Evolutionary conservation across 2,113 vertebrate species (phyloP), one percentile per base, ranked within the genome.

Genomic region (Sphyrna mokarran): DNA sequence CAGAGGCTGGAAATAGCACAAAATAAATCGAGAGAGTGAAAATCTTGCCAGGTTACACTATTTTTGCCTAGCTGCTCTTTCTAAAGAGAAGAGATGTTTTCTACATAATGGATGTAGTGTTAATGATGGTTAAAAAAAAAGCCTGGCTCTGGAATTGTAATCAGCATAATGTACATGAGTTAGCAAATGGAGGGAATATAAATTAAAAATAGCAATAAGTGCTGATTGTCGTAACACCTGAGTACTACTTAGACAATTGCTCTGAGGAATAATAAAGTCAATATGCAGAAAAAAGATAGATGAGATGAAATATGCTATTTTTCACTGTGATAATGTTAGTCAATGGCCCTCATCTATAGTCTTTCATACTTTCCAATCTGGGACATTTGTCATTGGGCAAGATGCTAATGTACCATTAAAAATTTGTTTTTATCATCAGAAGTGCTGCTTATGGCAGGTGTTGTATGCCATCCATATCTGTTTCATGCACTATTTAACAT

Each of bases 121-220:
- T 94, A 94, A 94, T 94, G 43, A 68, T 72, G 29, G 22, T 95
- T n/a, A n/a, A 14, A 6, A 33, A 70, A 72, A 16, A 54, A 54
- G 43, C 48, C 4, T 14, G 72, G 69, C 40, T 76, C 26, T 96
- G 80, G 96, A 96, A 96, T 96, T 80, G 95, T 97, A 97, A 97
- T 96, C 97, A 83, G 96, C 96, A 96, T 97, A 97, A 98, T 97
- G 96, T 96, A 97, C 97, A 98, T 98, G 97, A 98, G 98, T 97
- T 96, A 96, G 96, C 97, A 97, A 98, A 97, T 96, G 96, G 72
- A 76, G 95, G 96, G 96, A 96, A 97, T 96, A 66, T 18, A 72
- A 40, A 97, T 97, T 96, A 96, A 96, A 18, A 96, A 97, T 96
- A 96, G 97, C 97, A 98, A 97, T 97, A 98, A 97, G 98, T 97